Evolutionary conservation across 2,888 invertebrate genomes (phyloP).

Genomic region (Allolobophora icterica): DNA sequence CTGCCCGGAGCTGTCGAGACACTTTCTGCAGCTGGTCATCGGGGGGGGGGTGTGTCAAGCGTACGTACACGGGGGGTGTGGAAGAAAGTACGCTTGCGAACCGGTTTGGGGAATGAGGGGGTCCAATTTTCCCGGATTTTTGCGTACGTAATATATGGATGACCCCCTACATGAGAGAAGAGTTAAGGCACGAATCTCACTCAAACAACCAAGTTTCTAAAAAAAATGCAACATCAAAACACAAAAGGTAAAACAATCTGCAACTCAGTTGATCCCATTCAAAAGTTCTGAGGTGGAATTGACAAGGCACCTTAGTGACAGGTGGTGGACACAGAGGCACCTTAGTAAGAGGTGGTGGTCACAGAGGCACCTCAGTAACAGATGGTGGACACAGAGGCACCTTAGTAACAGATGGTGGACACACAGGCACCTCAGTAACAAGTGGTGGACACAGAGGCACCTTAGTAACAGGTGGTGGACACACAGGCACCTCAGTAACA

Average conservation of each 20-base stretch:
- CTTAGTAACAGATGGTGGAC: too few species aligned
- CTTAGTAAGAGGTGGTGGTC: too few species aligned
- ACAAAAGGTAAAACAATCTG: not conserved
- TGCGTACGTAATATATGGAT: too few species aligned
- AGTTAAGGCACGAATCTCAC: not conserved
- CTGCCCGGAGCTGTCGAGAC: too few species aligned
- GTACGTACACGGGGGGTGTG: too few species aligned
- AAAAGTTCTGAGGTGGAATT: not conserved
- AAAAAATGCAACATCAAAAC: not conserved
- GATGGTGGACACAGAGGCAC: not conserved
- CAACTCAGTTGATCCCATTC: not conserved
- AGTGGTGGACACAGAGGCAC: too few species aligned
- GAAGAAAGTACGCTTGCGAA: too few species aligned
- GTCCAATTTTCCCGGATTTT: too few species aligned
- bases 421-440: not conserved
- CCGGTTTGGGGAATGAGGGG: too few species aligned
- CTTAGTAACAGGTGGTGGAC: not conserved
- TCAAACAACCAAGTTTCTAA: not conserved
- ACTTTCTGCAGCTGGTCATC: too few species aligned
- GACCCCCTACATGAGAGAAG: not conserved
- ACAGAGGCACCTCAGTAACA: too few species aligned
- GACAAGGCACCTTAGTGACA: not conserved
- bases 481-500: not conserved
- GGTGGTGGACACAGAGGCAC: not conserved
- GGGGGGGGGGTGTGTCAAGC: too few species aligned